Base-by-base conservation (phyloP, 2,888 invertebrate species). In the Drymonia ruficornis region DNA sequence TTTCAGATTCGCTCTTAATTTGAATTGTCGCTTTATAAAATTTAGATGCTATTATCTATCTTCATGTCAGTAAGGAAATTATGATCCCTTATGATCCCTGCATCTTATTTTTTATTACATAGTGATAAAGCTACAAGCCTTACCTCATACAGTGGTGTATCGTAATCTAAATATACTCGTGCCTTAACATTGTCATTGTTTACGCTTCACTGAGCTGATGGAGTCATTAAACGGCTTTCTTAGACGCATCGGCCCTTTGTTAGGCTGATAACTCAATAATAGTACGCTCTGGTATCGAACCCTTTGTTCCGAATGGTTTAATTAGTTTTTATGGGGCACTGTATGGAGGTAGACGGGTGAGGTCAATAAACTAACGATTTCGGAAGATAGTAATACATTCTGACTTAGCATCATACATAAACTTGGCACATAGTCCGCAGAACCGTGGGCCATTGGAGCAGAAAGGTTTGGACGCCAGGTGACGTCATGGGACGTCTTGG, bases 151-250 rank as follows among this genome's bases (percentile, higher is more conserved):
- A 13, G 47, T 47, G 46, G 47, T 53, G 58, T 62, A 63, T 56
- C 65, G 60, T 67, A 62, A 68, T 55, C 66, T 70, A 67, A 60
- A 56, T 68, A 55, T 70, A 61, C 56, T 65, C 61, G 53, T 58
- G 70, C 72, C 75, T 80, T 80, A 70, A 76, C 73, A 61, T 66
- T 69, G 72, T 80, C 76, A 83, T 83, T 84, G 83, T 84, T 84
- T 78, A 81, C 81, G 81, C 74, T 72, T 69, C 71, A 70, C 49
- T 59, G 65, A 64, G 60, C 73, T 73, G 71, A 81, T 80, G 68
- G 70, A 82, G 76, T 76, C 76, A 77, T 82, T 83, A 78, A 70
- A 68, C 59, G 56, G 59, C 67, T 72, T 72, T 71, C 72, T 69
- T 64, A 65, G 63, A 67, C 68, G 65, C 65, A 63, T 65, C 61